phyloP scores from a whole-genome alignment of 2,113 vertebrate species.

The Murina feae region DNA sequence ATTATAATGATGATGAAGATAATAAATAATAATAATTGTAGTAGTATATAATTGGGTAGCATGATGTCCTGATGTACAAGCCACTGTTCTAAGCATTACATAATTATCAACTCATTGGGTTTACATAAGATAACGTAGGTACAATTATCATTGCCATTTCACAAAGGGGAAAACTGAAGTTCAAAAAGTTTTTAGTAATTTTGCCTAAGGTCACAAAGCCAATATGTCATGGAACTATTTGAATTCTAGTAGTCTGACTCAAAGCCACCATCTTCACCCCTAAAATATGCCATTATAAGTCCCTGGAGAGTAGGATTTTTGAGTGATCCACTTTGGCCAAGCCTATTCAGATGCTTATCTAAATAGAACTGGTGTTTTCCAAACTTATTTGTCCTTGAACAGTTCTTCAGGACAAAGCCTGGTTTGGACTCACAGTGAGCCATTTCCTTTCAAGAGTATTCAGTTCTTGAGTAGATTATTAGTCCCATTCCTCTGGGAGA shows the following conservation, averaged over 20 bases:
- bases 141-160: not conserved
- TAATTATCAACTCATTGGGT: slow-evolving; percentile 21
- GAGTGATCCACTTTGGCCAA: not conserved
- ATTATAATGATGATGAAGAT: not conserved
- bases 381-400: not conserved
- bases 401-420: not conserved
- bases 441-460: not conserved
- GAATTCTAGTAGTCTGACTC: not conserved
- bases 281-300: not conserved
- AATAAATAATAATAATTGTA: not conserved
- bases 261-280: not conserved
- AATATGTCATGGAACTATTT: not conserved
- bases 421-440: not conserved
- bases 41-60: not conserved
- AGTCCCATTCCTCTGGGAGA: not conserved
- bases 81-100: not conserved
- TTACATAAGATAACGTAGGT: not conserved
- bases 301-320: not conserved
- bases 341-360: not conserved
- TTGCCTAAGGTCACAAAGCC: not conserved
- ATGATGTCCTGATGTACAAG: not conserved
- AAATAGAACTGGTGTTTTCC: not conserved
- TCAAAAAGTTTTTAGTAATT: not conserved
- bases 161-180: not conserved
- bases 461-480: not conserved